Evolutionary conservation across 2,113 vertebrate genomes (phyloP), one percentile per base, ranked within the genome.

Genomic region (Osmerus eperlanus): DNA sequence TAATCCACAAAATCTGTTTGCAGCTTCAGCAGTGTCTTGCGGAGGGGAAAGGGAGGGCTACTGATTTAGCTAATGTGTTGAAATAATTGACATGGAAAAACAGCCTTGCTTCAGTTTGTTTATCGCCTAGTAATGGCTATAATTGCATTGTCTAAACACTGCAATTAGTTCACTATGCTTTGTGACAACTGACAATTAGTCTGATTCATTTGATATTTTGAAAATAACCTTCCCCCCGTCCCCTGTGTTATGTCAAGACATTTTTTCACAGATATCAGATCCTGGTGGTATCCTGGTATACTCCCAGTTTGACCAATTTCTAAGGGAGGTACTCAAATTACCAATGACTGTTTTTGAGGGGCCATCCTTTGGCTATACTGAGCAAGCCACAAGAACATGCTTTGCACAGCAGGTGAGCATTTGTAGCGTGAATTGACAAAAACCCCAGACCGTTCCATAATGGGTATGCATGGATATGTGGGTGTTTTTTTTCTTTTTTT

Each of bases 261-360:
- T 99, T 90, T 99, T 98, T 94, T 98, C 97, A 41, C 96, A 95
- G 93, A 96, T 99, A 83, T 96, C 97, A 0, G 96, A 99, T 89
- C 91, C 95, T 67, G 90, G 92, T 23, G 97, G 97, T 51, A 87
- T 95, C 80, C 96, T 99, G 95, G 92, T 95, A 77, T 92, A 95
- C 79, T 92, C 93, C n/a, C 94, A 95, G 78, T 99, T 99, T 0
- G 97, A 99, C 89, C 92, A 94, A 69, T 99, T 98, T 88, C 91
- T 99, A 70, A 93, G 93, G 51, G 97, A 99, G 82, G 96, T 94
- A 83, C 95, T 99, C 54, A 99, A 98, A 89, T 90, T 99, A 63
- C 97, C 97, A 32, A 96, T 95, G 0, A 94, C 94, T 0, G 95
- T 99, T 41, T 99, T 99, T 11, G 97, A 99, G 91, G 97, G 96